phyloP scores from a whole-genome alignment of 2,113 vertebrate species.

The Picathartes gymnocephalus region DNA sequence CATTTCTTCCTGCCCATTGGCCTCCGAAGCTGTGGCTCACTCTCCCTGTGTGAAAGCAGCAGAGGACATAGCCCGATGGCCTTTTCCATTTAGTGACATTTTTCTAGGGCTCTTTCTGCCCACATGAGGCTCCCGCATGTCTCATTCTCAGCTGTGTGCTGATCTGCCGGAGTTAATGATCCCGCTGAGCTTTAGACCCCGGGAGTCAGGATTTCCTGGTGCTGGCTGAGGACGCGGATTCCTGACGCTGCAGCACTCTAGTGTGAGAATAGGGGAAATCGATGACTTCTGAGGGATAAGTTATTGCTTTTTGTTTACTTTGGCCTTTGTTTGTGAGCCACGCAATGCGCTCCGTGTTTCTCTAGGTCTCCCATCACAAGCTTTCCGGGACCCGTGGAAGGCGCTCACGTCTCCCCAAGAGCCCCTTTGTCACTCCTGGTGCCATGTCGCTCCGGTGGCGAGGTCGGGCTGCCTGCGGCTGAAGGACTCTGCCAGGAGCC shows the following conservation, averaged over 20 bases:
- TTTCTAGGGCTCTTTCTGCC: background rate
- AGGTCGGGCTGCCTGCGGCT: background rate
- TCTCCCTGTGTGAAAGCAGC: background rate
- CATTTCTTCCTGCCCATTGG: background rate
- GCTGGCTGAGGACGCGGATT: slow-evolving; percentile 6
- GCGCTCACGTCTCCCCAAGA: background rate
- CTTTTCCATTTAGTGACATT: background rate
- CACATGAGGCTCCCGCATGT: background rate
- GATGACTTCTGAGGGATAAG: slow-evolving; percentile 34
- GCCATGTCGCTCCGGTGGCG: fast-evolving
- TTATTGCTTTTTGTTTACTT: slow-evolving; percentile 45
- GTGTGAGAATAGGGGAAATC: slow-evolving; percentile 60
- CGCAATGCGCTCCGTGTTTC: background rate
- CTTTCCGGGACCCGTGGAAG: background rate
- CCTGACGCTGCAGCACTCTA: background rate
- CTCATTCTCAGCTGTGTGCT: background rate
- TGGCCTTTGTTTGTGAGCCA: slow-evolving; percentile 49
- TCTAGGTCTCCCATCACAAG: background rate
- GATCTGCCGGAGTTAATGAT: background rate
- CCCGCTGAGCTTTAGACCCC: background rate
- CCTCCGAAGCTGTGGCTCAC: background rate
- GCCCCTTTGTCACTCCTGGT: background rate
- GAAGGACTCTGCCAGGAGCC: background rate
- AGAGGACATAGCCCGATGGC: background rate
- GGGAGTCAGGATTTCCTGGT: slow-evolving; percentile 56